Base-by-base conservation (phyloP, 1,140 invertebrate species). In the Diachasma alloeum region DNA sequence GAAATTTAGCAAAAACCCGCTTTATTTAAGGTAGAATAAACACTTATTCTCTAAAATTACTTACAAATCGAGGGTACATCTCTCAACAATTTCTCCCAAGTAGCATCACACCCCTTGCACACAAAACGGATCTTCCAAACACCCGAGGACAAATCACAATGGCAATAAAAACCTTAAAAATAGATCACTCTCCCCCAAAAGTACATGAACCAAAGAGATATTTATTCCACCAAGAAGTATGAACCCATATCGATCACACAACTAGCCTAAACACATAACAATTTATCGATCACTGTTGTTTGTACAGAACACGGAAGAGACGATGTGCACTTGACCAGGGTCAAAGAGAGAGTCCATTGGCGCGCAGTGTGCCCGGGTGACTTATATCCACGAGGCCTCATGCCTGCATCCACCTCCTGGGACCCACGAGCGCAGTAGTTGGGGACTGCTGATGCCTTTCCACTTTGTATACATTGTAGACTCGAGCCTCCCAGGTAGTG, bases 311-410 rank as follows among this genome's bases (percentile, higher is more conserved):
- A 73, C 70, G 36, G 56, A 53, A 79, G 76, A 79, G 79, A 81
- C 84, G 85, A 82, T 84, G 84, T 79, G 83, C 85, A 81, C 86
- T 85, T 86, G 83, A 81, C 81, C 82, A 85, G 81, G 86, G 83
- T 87, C 82, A 85, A 86, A 86, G 87, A 88, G 85, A 87, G 86
- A 88, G 86, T 88, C 84, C 82, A 86, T 87, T 80, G 82, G 75
- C 78, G 76, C 76, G 80, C 83, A 73, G 81, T 82, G 81, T 75
- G 75, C 81, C 76, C 75, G 78, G 79, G 80, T 84, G 74, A 80
- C 86, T 88, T 87, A 87, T 87, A 86, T 88, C 81, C 81, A 82
- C 82, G 81, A 79, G 72, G 73, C 80, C 77, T 80, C 79, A 75
- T 78, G 74, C 76, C 76, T 79, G 75, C 78, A 81, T 78, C 74